These are phyloP conservation scores for Troides aeacus DNA, from an alignment of 2,888 invertebrate species.

Conservation along the genomic window DNA sequence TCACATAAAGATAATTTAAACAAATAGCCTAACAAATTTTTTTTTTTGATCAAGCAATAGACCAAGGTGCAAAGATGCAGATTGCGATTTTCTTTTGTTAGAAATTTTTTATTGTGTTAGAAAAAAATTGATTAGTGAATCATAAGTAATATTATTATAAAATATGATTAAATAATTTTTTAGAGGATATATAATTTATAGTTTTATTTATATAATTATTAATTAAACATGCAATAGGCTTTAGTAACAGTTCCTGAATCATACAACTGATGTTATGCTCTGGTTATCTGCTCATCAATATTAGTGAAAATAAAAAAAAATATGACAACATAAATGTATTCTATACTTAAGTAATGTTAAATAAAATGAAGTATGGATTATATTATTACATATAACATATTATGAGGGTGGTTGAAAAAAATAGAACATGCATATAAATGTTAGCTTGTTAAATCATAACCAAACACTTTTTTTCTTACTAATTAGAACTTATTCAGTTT, in stretches of 20 bases:
- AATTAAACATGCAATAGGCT: background rate
- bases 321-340: background rate
- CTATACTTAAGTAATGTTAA: background rate
- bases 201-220: background rate
- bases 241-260: background rate
- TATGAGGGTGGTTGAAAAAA: slow-evolving; percentile 26
- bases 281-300: background rate
- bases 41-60: slow-evolving; percentile 59
- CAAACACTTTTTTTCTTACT: slow-evolving; percentile 19
- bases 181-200: background rate
- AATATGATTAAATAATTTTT: background rate
- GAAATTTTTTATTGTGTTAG: slow-evolving; percentile 6
- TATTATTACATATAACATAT: background rate
- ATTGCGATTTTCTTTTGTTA: slow-evolving; percentile 63
- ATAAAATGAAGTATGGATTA: background rate
- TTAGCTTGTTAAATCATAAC: slow-evolving; percentile 27
- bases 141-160: background rate
- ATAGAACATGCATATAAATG: slow-evolving; percentile 27
- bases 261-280: background rate
- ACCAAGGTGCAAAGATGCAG: slow-evolving; percentile 67
- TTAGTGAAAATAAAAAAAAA: background rate
- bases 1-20: background rate
- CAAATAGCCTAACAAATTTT: background rate
- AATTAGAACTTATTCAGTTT: background rate
- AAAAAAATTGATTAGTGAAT: background rate